A percentile compares a stretch with the other conserved stretches of the same genome.
phyloP scores from a whole-genome alignment of 2,888 invertebrate genomes.

The Pammene aurita region DNA sequence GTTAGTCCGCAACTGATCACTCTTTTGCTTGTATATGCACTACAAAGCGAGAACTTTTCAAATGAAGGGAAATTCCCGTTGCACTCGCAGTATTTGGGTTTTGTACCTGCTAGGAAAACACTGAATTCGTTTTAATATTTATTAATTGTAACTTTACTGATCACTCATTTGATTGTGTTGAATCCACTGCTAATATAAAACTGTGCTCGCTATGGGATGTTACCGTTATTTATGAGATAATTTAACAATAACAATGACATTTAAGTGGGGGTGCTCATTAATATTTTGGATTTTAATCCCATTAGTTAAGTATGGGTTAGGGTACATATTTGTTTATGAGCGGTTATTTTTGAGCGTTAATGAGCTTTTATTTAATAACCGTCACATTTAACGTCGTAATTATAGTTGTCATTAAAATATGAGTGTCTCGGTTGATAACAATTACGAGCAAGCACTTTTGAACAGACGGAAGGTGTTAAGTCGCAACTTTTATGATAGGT shows the following conservation, averaged over 20 bases:
- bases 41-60: too few relatives aligned
- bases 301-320: slow-evolving; percentile 7
- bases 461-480: too few relatives aligned
- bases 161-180: not conserved
- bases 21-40: too few relatives aligned
- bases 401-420: not conserved
- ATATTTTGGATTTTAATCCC: not conserved
- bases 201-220: not conserved
- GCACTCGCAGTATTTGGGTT: not conserved
- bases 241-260: not conserved
- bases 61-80: too few relatives aligned
- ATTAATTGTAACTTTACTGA: not conserved
- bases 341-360: slow-evolving; percentile 8
- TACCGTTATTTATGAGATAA: not conserved
- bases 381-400: not conserved
- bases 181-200: not conserved
- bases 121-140: not conserved
- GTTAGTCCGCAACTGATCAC: too few relatives aligned
- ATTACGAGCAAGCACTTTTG: not conserved
- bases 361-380: not conserved
- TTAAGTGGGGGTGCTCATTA: slow-evolving; percentile 12
- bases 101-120: not conserved
- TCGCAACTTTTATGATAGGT: too few relatives aligned
- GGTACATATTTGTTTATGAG: slow-evolving; percentile 17
- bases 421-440: not conserved